Evolutionary conservation across 2,888 invertebrate species (phyloP), one percentile per base, ranked within the genome.

Genomic region (Drosophila atripex): DNA sequence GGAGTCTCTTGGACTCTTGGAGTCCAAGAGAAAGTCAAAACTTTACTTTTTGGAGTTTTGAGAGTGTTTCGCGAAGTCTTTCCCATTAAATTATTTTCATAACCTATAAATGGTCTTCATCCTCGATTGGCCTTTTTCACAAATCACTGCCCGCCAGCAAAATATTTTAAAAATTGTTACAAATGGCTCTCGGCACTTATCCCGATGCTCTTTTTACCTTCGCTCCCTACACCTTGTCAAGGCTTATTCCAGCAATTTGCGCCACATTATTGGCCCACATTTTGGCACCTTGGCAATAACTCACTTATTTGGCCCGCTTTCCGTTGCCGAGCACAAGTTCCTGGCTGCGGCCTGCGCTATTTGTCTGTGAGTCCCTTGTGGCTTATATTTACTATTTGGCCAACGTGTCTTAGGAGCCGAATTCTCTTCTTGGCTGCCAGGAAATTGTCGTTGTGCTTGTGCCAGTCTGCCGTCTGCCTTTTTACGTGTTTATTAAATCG

Each of bases 171-270:
- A 11, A 68, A 47, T 50, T 68, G 35, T 50, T 45, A 56, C 43
- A 56, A 54, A 54, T 49, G 32, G 39, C 25, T 38, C 39, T 49
- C 35, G 8, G 18, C 45, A 46, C 52, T 43, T 35, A 46, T n/a
- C 49, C 38, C 39, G 11, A 21, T 60, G 53, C 65, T 23, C 50
- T 53, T 50, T 71, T 39, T 21, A 52, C 23, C 49, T 61, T 38
- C 30, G 14, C 35, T 14, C 7, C 25, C 9, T 9, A 2, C 28
- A 2, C 28, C 28, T 28, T 28, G 30, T 47, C 35, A 47, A 49
- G 66, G 55, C 63, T 55, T 69, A 57, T 65, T 74, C 64, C 59
- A 73, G 72, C 80, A 76, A 78, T 85, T 85, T 78, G 69, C 55
- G 65, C 49, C 69, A 47, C 59, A 71, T 80, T 80, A 73, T 68